Percentiles rank a stretch among this genome's conserved stretches.
Evolutionary conservation across 1,140 invertebrate species (phyloP).

Genomic region (Anoplolepis gracilipes): DNA sequence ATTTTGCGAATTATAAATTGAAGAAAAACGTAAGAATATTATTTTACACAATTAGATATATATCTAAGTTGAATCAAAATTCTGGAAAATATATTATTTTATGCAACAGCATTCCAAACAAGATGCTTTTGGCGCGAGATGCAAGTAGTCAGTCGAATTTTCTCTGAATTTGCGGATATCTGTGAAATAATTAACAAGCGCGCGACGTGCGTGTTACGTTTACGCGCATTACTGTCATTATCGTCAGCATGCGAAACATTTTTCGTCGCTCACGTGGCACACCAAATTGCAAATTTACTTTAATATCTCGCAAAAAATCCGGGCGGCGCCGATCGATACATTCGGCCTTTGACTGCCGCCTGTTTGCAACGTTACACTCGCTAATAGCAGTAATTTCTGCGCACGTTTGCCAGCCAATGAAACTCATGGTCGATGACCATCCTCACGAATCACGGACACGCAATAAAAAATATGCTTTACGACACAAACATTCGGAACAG

Average conservation of each 20-base stretch:
- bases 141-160: conserved; percentile 11
- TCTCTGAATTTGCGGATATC: conserved; percentile 19
- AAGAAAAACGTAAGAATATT: neutral
- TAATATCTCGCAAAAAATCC: conserved; percentile 67
- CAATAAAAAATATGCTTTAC: conserved; percentile 70
- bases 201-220: conserved; percentile 62
- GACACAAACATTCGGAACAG: conserved; percentile 56
- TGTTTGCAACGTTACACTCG: conserved; percentile 72
- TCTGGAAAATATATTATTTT: too few species aligned
- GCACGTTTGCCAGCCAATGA: conserved; percentile 49
- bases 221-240: conserved; percentile 65
- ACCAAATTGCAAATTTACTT: conserved; percentile 66
- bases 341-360: conserved; percentile 66
- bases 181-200: conserved; percentile 62
- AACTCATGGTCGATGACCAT: conserved; percentile 62
- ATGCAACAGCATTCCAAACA: neutral
- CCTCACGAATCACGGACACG: conserved; percentile 63
- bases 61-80: neutral
- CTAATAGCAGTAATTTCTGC: conserved; percentile 74
- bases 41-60: neutral
- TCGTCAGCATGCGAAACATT: conserved; percentile 66
- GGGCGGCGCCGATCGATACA: conserved; percentile 59
- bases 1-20: neutral
- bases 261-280: conserved; percentile 58
- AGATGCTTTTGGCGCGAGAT: neutral